A percentile compares a stretch with the other conserved stretches of the same genome.
Evolutionary conservation across 2,797 vertebrate species (phyloP).

Genomic region (Muscicapa striata): DNA sequence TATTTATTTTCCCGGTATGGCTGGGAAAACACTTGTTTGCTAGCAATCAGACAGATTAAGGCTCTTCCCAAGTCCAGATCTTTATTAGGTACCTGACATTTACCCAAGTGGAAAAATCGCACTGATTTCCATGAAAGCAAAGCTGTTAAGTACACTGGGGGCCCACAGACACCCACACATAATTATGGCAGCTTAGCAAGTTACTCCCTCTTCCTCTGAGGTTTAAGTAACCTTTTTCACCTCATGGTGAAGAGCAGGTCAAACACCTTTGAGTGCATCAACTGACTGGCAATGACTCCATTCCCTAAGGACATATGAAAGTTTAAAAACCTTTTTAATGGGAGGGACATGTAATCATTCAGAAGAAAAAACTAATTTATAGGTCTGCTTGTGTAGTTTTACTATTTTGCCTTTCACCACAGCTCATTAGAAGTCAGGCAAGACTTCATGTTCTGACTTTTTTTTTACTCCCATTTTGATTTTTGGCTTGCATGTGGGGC

Average conservation of each 20-base stretch:
- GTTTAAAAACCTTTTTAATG: background rate
- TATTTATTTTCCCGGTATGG: slow-evolving; percentile 16
- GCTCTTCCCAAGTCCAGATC: background rate
- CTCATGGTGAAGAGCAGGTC: background rate
- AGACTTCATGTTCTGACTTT: background rate
- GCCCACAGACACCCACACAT: background rate
- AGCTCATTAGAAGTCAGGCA: background rate
- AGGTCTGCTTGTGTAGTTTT: background rate
- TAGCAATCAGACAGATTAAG: background rate
- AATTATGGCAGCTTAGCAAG: slow-evolving; percentile 31
- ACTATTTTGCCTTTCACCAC: background rate
- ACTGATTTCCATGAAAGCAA: background rate
- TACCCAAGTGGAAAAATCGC: background rate
- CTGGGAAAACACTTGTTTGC: slow-evolving; percentile 20
- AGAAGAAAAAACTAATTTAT: background rate
- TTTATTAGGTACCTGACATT: slow-evolving; percentile 12
- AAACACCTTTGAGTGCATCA: background rate
- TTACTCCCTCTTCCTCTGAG: background rate
- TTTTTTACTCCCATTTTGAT: background rate
- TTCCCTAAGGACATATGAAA: background rate
- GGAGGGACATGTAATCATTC: background rate
- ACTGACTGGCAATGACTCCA: background rate
- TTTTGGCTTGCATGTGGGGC: background rate
- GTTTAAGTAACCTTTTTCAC: background rate
- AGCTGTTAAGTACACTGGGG: background rate